Conservation (phyloP, 2,888 invertebrate genomes). For the Melieria crassipennis region DNA sequence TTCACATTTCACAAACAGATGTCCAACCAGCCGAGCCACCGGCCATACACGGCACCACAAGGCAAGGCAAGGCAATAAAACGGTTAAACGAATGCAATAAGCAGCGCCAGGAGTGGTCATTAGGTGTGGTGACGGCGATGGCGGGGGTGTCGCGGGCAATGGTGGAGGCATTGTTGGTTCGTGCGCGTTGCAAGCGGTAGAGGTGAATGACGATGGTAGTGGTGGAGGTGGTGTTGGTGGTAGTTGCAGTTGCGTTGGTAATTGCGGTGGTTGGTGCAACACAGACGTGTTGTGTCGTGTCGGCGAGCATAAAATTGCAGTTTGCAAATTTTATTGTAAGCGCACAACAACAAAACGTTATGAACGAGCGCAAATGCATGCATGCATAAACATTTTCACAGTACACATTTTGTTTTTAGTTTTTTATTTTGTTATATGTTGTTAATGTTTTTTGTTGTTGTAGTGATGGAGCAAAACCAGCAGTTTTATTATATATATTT, state of each 20-base stretch:
- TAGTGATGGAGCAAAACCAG: background rate
- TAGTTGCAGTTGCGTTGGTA: background rate
- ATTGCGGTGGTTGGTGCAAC: no score
- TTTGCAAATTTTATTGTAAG: background rate
- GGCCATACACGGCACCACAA: no score
- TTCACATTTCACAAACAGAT: no score
- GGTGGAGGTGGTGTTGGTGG: background rate
- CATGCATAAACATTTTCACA: background rate
- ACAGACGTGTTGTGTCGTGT: background rate
- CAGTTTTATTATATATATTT: constrained; percentile 2
- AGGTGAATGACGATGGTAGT: background rate
- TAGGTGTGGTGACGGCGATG: constrained; percentile 28
- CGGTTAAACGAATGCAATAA: no score
- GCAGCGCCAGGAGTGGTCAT: constrained; percentile 15
- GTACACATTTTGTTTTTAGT: background rate
- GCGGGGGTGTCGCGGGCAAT: constrained; percentile 27
- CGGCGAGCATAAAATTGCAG: background rate
- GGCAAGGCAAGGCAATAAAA: no score
- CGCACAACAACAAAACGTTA: no score
- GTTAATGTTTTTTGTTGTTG: background rate
- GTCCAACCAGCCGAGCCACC: no score
- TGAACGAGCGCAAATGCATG: background rate
- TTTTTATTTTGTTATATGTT: background rate
- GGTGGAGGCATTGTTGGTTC: background rate
- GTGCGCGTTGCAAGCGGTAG: background rate